Evolutionary conservation across 2,888 invertebrate species (phyloP), one percentile per base, ranked within the genome.

Genomic region (Leuctra nigra): DNA sequence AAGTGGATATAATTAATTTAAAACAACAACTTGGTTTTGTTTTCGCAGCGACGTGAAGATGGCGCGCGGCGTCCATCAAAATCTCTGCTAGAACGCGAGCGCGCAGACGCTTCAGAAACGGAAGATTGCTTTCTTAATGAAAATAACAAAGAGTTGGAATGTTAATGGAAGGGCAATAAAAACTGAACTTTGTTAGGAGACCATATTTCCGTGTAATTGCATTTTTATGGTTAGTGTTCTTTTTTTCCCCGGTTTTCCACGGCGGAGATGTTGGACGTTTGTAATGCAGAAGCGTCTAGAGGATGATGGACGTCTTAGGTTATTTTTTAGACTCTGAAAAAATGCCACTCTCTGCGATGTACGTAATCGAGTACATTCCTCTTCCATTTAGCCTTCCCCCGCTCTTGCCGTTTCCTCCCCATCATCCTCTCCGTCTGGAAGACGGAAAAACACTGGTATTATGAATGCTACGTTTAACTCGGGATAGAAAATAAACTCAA

Each of bases 391-490:
- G 22, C 29, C 54, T 29, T 29, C 24, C 18, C 14, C 23, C 23
- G 20, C 25, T 22, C 11, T n/a, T 22, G 14, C 23, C 54, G 25
- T 14, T 14, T 23, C 20, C 50, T 4, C 50, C 20, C 20, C 13
- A 18, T 22, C 35, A 16, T 2, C 18, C 35, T 41, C 20, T 3
- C 35, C 16, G 35, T 18, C 9, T 20, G 7, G 33, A 50, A 29
- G n/a, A 13, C 3, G 20, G 16, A 39, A 55, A 25, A 46, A 29
- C 46, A 46, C 22, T 4, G n/a, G 52, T 44, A 56, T 56, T 57
- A 57, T n/a, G 47, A 39, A 57, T 57, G 57, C 54, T 39, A 47
- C 48, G 57, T 44, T 57, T 47, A 39, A 54, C 57, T 33, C 38
- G 46, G 48, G 53, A 54, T 53, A 36, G 46, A 54, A n/a, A 54